A percentile compares a stretch with the other conserved stretches of the same genome.
phyloP scores from a whole-genome alignment of 2,888 invertebrate genomes.

The Dicranocentrus wangi region DNA sequence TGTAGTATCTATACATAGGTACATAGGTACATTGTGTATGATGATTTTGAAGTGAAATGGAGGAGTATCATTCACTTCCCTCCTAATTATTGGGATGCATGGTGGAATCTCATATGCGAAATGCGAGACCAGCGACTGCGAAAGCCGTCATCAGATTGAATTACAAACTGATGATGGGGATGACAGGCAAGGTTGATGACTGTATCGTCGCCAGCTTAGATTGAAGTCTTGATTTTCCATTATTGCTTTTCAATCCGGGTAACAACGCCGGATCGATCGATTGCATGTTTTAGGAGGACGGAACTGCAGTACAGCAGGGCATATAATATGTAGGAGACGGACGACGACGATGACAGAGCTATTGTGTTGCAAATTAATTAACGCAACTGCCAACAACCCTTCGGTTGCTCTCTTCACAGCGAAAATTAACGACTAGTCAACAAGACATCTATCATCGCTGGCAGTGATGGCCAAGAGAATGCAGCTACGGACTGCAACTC shows the following conservation, averaged over 20 bases:
- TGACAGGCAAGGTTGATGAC: background rate
- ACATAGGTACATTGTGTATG: too few relatives aligned
- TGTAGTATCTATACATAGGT: too few relatives aligned
- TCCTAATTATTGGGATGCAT: too few relatives aligned
- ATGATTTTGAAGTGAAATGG: background rate
- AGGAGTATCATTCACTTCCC: background rate
- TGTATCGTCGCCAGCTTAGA: background rate
- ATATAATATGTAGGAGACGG: too few relatives aligned
- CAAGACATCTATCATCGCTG: conserved; percentile 34
- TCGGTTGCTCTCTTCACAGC: conserved; percentile 6
- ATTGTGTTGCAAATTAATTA: conserved; percentile 51
- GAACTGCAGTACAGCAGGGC: background rate
- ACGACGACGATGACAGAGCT: background rate
- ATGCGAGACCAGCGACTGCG: too few relatives aligned
- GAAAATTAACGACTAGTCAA: conserved; percentile 34
- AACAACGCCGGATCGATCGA: background rate
- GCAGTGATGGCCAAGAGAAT: background rate
- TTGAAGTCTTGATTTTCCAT: too few relatives aligned
- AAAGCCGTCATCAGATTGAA: background rate
- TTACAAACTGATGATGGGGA: background rate
- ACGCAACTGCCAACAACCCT: conserved; percentile 36
- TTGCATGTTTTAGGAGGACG: conserved; percentile 17
- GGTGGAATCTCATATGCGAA: too few relatives aligned
- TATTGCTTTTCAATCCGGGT: background rate
- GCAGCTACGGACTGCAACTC: background rate